These are phyloP conservation scores for Micrasema minimum DNA, from an alignment of 1,140 invertebrate genomes.

Conservation along the genomic window DNA sequence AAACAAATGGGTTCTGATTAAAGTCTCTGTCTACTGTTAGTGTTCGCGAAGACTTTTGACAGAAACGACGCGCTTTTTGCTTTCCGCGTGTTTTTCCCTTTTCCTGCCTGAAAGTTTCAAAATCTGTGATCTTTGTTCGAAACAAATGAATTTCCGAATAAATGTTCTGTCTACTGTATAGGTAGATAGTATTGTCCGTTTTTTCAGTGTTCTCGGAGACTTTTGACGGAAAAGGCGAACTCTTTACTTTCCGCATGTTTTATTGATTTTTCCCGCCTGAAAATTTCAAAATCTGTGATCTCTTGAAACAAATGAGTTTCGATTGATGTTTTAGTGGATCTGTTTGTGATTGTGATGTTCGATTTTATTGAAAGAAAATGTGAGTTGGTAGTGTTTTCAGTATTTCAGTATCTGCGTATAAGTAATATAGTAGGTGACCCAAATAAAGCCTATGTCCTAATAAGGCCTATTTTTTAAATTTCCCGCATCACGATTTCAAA, in stretches of 20 bases:
- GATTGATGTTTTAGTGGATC: conserved; percentile 10
- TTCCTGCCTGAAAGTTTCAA: neutral
- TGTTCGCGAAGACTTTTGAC: conserved; percentile 3
- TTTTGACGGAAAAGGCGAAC: neutral
- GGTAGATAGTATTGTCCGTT: neutral
- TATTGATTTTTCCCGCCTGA: neutral
- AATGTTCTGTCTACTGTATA: neutral
- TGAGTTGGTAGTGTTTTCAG: neutral
- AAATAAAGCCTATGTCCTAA: too few species aligned
- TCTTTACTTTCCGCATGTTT: neutral
- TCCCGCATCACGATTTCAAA: too few species aligned
- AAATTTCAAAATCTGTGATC: neutral
- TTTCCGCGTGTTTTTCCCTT: neutral
- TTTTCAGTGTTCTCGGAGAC: conserved; percentile 7
- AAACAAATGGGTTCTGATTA: too few species aligned
- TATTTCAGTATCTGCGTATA: too few species aligned
- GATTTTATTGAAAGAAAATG: conserved; percentile 20
- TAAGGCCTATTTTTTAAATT: too few species aligned
- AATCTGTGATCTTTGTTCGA: neutral
- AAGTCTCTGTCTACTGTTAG: conserved; percentile 1
- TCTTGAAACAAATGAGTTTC: neutral
- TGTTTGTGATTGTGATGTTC: conserved; percentile 18
- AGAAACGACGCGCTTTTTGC: conserved; percentile 4
- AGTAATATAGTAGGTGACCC: too few species aligned
- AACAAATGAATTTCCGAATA: too few species aligned